Base-by-base conservation (phyloP, 2,113 vertebrate species). In the Noturus placidus region DNA sequence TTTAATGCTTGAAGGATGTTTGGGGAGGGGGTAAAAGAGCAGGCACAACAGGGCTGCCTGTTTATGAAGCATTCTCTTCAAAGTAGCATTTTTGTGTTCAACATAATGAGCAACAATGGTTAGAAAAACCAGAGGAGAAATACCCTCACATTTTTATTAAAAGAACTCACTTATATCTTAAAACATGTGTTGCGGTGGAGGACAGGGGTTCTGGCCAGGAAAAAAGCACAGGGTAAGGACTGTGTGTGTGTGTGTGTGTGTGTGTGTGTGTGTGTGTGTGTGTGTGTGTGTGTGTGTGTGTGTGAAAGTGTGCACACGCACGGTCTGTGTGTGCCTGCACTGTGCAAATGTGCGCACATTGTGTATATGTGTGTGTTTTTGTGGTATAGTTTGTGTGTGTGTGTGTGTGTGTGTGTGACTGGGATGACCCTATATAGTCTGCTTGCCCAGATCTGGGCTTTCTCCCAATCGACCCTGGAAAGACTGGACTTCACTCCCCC, bases 161-260 rank as follows among this genome's bases (percentile, higher is more conserved):
- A 94, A 95, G 92, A 94, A 94, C 93, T 94, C 91, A 92, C 93
- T 95, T 95, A 92, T 94, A 93, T 95, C 93, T 94, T 94, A 91
- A 94, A 95, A 94, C 94, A 95, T 95, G 93, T 95, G 94, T 94
- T 95, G 94, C 88, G 94, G 94, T 95, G 86, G 87, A 91, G 91
- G 86, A 70, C 50, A 76, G 90, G 79, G 89, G 87, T 86, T 86
- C 88, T 85, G 83, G 95, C 94, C 94, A 95, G 94, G 94, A 95
- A 95, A 95, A 94, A 95, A 92, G 91, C 90, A 91, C 89, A 92
- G 92, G 81, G 91, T 90, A 92, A 92, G 90, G 57, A 9, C 7
- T 52, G 46, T 78, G 76, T 78, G 25, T 57, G 52, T 80, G n/a
- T 52, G 76, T 78, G 74, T 78, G 74, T 78, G 14, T 78, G 50